Evolutionary conservation across 2,113 vertebrate genomes (phyloP).

Genomic region (Chinchilla lanigera): DNA sequence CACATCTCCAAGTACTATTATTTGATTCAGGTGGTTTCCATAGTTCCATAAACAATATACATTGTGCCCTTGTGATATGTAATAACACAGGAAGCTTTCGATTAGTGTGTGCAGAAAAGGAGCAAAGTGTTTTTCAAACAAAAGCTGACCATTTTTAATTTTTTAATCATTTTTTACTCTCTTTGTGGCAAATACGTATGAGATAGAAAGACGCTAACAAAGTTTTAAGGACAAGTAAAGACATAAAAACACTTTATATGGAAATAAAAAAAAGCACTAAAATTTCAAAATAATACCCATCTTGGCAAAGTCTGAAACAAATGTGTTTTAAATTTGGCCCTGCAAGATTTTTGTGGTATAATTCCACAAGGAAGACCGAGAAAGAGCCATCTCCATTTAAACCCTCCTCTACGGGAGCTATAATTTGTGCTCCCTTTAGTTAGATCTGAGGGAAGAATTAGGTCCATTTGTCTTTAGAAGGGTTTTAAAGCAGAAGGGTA

Average conservation of each 20-base stretch:
- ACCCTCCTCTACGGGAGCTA: not conserved
- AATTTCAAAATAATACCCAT: conserved; percentile 63
- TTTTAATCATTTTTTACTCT: conserved; percentile 39
- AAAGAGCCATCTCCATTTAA: conserved; percentile 36
- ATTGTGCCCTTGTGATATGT: not conserved
- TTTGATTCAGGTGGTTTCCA: not conserved
- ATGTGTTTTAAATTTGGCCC: conserved; percentile 76
- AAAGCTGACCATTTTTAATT: not conserved
- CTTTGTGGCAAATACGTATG: conserved; percentile 48
- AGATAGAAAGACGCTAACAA: conserved; percentile 34
- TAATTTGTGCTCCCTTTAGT: conserved; percentile 36
- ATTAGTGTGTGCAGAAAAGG: conserved; percentile 29
- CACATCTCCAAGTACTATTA: not conserved
- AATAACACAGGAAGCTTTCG: not conserved
- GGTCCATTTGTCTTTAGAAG: conserved; percentile 39
- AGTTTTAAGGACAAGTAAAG: conserved; percentile 15
- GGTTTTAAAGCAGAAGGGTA: conserved; percentile 40
- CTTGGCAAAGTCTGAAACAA: conserved; percentile 65
- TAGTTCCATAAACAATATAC: not conserved
- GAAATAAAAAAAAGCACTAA: conserved; percentile 51
- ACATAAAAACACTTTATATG: conserved; percentile 59
- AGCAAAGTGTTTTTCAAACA: conserved; percentile 38
- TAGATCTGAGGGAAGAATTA: conserved; percentile 33
- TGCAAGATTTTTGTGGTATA: conserved; percentile 62
- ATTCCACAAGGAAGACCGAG: conserved; percentile 47